Evolutionary conservation across 1,140 invertebrate species (phyloP).

Genomic region (Apis dorsata): DNA sequence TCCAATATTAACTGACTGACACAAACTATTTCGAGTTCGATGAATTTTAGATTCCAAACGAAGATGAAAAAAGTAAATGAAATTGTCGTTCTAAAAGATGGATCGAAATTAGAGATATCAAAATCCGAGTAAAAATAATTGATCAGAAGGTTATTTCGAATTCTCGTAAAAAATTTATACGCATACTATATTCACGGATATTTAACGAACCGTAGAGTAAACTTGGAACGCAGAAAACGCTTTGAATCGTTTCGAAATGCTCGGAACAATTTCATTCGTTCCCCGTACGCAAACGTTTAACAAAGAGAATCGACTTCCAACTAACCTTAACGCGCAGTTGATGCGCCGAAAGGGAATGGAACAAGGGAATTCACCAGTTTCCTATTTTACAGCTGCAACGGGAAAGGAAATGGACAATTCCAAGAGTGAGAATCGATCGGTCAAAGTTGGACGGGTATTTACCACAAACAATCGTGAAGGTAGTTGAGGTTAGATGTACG

Average conservation of each 20-base stretch:
- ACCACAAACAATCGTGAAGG: not conserved
- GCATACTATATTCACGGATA: not conserved
- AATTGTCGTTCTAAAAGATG: not conserved
- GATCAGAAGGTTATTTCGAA: not conserved
- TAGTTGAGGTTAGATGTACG: not conserved
- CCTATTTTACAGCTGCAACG: not conserved
- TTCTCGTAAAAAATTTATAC: not conserved
- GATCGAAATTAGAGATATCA: not conserved
- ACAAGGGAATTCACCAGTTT: not conserved
- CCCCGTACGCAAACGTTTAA: not conserved
- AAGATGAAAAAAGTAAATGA: no score
- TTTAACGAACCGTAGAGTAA: not conserved
- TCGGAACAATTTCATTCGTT: slow-evolving; percentile 1
- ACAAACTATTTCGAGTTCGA: no score
- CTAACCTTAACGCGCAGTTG: not conserved
- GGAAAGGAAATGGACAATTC: not conserved
- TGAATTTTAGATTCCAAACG: no score
- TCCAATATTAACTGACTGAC: no score
- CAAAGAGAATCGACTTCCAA: not conserved
- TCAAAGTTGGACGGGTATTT: slow-evolving; percentile 1
- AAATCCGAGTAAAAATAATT: not conserved
- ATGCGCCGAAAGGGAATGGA: slow-evolving; percentile 1
- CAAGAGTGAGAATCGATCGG: slow-evolving; percentile 23
- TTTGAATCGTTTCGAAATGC: not conserved
- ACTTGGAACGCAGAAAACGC: not conserved